Evolutionary conservation across 2,888 invertebrate species (phyloP), one percentile per base, ranked within the genome.

Genomic region (Oegoconia quadripuncta): DNA sequence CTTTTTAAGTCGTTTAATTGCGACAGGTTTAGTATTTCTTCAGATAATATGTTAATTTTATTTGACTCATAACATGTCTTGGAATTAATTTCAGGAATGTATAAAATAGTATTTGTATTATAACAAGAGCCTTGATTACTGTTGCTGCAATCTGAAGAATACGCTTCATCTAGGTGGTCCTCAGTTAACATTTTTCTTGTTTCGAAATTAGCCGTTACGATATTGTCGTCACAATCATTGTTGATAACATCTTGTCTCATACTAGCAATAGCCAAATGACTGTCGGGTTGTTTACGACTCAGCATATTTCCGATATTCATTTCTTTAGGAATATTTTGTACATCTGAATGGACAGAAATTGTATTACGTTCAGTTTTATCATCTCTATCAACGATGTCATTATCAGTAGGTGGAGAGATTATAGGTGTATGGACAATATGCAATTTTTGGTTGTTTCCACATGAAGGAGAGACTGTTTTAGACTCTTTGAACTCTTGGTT

Each of bases 31-130:
- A 74, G 49, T 39, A 63, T 61, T 54, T 72, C 57, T 48, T 77
- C 62, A 16, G 71, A 68, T 41, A 76, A 53, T 38, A 74, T 68
- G 42, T 61, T 61, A 8, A 73, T 63, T 59, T 68, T 57, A 27
- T 48, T 50, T 23, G 31, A 26, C 40, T 50, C 41, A 33, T 9
- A 38, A 36, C 35, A 15, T 25, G 23, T 27, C 13, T 31, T 22
- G 27, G 14, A 8, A 15, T 37, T 35, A 41, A 15, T 27, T 15
- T 27, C 13, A 33, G 42, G 30, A 17, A 35, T 32, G 34, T 23
- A 7, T 37, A 14, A 39, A 11, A 28, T 31, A 22, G 2, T 15
- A 25, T 38, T 37, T 2, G 27, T 13, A 26, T 30, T 46, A 17
- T 28, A 26, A 35, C 17, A n/a, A 12, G 30, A 17, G 14, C 29